Conservation (phyloP, 2,113 vertebrate genomes). For the Lophotis ruficrista region DNA sequence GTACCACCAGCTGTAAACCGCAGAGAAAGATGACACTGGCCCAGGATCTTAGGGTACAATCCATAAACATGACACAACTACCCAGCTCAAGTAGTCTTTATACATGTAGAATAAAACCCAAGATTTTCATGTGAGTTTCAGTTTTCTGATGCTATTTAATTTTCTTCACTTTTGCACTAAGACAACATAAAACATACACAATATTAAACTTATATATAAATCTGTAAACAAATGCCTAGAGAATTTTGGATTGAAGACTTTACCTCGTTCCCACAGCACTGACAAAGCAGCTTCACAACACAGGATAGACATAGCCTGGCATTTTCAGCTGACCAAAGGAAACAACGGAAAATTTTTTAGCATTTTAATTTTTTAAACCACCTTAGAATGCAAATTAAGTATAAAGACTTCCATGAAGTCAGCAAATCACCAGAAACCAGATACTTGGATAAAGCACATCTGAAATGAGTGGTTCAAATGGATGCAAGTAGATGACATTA, state of each 20-base stretch:
- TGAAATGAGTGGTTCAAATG: background rate
- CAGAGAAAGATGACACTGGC: background rate
- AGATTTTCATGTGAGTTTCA: background rate
- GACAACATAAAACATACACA: background rate
- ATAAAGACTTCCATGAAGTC: background rate
- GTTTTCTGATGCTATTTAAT: background rate
- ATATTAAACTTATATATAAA: background rate
- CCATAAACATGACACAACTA: background rate
- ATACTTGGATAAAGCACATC: background rate
- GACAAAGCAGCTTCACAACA: background rate
- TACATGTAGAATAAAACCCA: background rate
- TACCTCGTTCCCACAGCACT: background rate
- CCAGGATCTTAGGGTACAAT: background rate
- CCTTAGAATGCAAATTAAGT: background rate
- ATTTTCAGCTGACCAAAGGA: background rate
- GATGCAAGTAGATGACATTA: background rate
- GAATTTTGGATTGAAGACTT: background rate
- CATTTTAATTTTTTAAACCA: background rate
- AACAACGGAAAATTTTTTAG: background rate
- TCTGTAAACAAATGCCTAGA: background rate
- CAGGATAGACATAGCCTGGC: accelerated
- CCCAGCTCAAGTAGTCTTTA: background rate
- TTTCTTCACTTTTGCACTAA: background rate
- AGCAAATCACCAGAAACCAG: background rate
- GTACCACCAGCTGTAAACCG: background rate